Evolutionary conservation across 2,888 invertebrate species (phyloP), one percentile per base, ranked within the genome.

Genomic region (Volucella zonaria): DNA sequence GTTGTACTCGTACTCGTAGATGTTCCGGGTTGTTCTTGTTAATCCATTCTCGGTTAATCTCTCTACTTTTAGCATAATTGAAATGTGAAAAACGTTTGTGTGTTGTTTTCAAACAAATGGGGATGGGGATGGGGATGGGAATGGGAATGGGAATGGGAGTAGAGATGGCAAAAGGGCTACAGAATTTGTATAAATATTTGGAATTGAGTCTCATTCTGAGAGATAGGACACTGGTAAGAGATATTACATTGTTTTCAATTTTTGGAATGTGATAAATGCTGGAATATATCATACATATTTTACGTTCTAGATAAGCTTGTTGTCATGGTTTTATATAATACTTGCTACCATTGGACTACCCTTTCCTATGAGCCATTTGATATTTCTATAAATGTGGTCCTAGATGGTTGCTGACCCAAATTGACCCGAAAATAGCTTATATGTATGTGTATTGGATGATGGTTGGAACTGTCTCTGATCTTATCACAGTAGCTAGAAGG

Each of bases 31-130:
- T 80, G 54, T 75, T 73, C 80, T 73, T 80, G 83, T 80, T 85
- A 85, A 85, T 85, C 82, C 74, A 64, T 76, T 85, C 73, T 76
- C 71, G 76, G 85, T 85, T 81, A 76, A 75, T 79, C 71, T 83
- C 31, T 31, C 70, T 75, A 81, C 76, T 85, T 85, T 85, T 73
- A 67, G 67, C 49, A 68, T 77, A 85, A 85, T 85, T 85, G 85
- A 85, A 85, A 81, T 85, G 83, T 80, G 75, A 66, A 80, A 79
- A 82, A 77, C 71, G 61, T 77, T 82, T 59, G 42, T 66, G 6
- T 31, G 12, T 11, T 66, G 54, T 74, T 45, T 45, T 51, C 58
- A 70, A 43, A 43, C 62, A 52, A 18, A 18, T 18, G 18, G 18
- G 18, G 18, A 31, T 51, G 58, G 23, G 54, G 1, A 18, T 18